Evolutionary conservation across 2,888 invertebrate genomes (phyloP), one percentile per base, ranked within the genome.

Genomic region (Hydrotaea diabolus): DNA sequence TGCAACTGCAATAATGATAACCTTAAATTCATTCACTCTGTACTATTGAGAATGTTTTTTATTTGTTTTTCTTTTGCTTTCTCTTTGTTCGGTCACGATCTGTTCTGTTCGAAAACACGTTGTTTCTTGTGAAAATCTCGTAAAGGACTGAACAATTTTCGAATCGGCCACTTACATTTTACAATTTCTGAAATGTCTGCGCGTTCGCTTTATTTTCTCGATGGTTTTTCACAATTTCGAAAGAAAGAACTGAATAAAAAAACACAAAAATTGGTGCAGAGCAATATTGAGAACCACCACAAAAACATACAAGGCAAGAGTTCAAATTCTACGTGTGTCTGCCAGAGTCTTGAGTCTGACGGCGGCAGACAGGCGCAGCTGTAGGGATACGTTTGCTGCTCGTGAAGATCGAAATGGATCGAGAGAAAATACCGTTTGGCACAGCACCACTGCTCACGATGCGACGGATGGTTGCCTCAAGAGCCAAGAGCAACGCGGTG

Each of bases 61-160:
- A 57, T 59, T 19, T 26, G 19, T 59, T 59, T 3, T 15, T n/a
- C 15, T 59, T 59, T 15, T 59, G 23, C 26, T 59, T 23, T 59
- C 1, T 59, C 15, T 2, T 31, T n/a, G n/a, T 31, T n/a, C n/a
- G 62, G 26, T 62, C 23, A n/a, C n/a, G n/a, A n/a, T n/a, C n/a
- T n/a, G n/a, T 46, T 39, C n/a, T 59, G 64, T 80, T 77, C 17
- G 17, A 64, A 75, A 77, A 83, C 84, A 89, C 89, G 89, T 90
- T 88, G 88, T 87, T 88, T 86, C 91, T 89, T 89, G 89, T 89
- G 89, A 89, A 91, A 90, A 92, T 91, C 90, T 91, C 89, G 90
- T 89, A 88, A 92, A 90, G 90, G 91, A 91, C 91, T 91, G 92
- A 91, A 89, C 85, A 82, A 88, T 89, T 89, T 88, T 89, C 86